Percentiles rank a stretch among this genome's conserved stretches.
phyloP scores from a whole-genome alignment of 2,113 vertebrate genomes.

The Hoplias malabaricus region DNA sequence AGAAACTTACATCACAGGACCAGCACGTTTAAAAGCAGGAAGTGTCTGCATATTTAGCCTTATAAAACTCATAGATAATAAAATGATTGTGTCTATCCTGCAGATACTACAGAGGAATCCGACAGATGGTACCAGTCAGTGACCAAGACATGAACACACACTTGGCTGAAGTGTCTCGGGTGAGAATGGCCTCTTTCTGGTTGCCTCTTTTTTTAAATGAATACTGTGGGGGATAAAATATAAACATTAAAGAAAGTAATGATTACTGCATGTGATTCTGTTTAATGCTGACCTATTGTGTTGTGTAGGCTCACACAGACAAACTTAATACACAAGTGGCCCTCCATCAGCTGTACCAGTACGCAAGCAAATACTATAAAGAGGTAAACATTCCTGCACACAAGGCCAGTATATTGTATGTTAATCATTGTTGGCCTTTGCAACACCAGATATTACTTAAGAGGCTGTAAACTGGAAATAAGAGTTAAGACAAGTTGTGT shows the following conservation, averaged over 20 bases:
- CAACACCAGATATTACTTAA: neutral
- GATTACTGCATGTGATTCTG: neutral
- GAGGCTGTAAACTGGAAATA: too few relatives aligned
- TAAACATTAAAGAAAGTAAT: neutral
- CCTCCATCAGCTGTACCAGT: slow-evolving; percentile 96
- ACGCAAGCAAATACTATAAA: slow-evolving; percentile 97
- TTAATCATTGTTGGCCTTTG: neutral
- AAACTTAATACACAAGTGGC: slow-evolving; percentile 94
- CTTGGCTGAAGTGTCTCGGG: slow-evolving; percentile 96
- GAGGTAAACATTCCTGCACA: slow-evolving; percentile 78
- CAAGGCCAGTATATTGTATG: neutral
- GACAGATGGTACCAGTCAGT: slow-evolving; percentile 93
- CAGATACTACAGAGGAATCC: slow-evolving; percentile 96
- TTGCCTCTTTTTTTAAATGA: neutral
- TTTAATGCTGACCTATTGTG: slow-evolving; percentile 35
- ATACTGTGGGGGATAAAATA: neutral
- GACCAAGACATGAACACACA: slow-evolving; percentile 99
- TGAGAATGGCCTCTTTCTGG: slow-evolving; percentile 68
- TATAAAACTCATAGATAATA: neutral
- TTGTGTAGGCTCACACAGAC: slow-evolving; percentile 89
- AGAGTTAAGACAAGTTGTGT: too few relatives aligned
- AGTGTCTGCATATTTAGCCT: neutral
- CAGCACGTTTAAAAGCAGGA: neutral
- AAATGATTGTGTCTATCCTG: slow-evolving; percentile 14
- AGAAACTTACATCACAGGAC: neutral